Evolutionary conservation across 2,888 invertebrate genomes (phyloP), one percentile per base, ranked within the genome.

Genomic region (Nematopogon swammerdamellus): DNA sequence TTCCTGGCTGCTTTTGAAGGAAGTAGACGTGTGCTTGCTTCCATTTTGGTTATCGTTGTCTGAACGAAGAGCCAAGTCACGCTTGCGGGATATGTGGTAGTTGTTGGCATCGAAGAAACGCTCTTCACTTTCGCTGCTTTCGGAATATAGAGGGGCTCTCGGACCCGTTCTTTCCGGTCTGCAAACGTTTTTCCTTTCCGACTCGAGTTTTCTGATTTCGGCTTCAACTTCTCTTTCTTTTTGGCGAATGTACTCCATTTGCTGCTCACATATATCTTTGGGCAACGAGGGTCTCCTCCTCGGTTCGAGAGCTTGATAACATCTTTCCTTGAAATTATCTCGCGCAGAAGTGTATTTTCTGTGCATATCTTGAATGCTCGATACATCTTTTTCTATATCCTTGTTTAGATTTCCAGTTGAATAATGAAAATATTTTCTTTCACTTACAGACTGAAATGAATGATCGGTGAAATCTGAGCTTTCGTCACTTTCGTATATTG

Each of bases 201-300:
- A 72, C 67, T 87, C 86, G 30, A 88, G 65, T 1, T 82, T 74
- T 54, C 82, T 80, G 54, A 88, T 81, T 69, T 88, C 87, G 20
- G 81, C 70, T 68, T 85, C 84, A 5, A 88, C 81, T 63, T 87
- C 84, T 57, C 83, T 81, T 69, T 88, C 88, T 67, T 87, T 87
- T 64, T 81, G 81, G 29, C 82, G 67, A 29, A 88, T 85, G 56
- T 86, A 84, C 60, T 85, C 82, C 69, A 87, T 81, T 70, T 85
- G 85, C 56, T 80, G 77, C 51, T 84, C 82, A 66, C 81, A 82
- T 61, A 87, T 64, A 59, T 87, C 86, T 59, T 85, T 82, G 0
- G 88, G 87, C 47, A 88, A 64, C 16, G 87, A 88, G 6, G 82
- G 80, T 47, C 85, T 71, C 48, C 81, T 63, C 52, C 47, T 59